A percentile compares a stretch with the other conserved stretches of the same genome.
phyloP scores from a whole-genome alignment of 2,888 invertebrate species.

The Eupithecia abbreviata region DNA sequence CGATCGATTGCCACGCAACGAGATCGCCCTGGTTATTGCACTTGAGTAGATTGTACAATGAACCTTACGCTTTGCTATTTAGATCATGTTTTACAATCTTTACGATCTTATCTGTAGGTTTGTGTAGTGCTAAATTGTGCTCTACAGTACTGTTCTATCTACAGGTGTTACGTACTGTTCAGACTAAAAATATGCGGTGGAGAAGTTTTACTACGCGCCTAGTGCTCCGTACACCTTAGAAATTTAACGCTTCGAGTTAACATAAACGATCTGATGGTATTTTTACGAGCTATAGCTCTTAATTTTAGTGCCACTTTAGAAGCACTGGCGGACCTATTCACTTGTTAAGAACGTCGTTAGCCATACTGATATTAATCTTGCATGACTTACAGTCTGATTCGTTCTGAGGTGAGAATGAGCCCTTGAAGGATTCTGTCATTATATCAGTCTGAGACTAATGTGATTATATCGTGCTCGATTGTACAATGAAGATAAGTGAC shows the following conservation, averaged over 20 bases:
- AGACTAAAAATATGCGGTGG: neutral
- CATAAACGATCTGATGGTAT: neutral
- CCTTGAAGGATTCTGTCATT: neutral
- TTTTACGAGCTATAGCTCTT: slow-evolving; percentile 9
- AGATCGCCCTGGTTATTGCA: slow-evolving; percentile 45
- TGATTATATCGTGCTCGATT: neutral
- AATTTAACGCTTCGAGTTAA: neutral
- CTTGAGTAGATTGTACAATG: slow-evolving; percentile 12
- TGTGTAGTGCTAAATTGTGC: slow-evolving; percentile 2
- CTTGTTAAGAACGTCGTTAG: slow-evolving; percentile 4
- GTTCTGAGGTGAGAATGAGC: neutral
- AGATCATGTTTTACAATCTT: slow-evolving; percentile 4
- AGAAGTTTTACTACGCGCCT: neutral
- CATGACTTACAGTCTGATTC: neutral
- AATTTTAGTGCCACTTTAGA: slow-evolving; percentile 7
- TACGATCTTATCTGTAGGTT: neutral
- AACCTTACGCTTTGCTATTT: neutral
- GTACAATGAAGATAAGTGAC: neutral
- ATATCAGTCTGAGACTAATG: neutral
- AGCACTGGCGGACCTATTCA: slow-evolving; percentile 3
- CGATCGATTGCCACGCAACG: slow-evolving; percentile 68
- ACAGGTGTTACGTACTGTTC: neutral
- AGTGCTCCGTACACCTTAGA: neutral
- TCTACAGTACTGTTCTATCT: neutral
- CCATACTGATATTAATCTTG: slow-evolving; percentile 5